Conservation (phyloP, 2,113 vertebrate species). For the Xyrauchen texanus region DNA sequence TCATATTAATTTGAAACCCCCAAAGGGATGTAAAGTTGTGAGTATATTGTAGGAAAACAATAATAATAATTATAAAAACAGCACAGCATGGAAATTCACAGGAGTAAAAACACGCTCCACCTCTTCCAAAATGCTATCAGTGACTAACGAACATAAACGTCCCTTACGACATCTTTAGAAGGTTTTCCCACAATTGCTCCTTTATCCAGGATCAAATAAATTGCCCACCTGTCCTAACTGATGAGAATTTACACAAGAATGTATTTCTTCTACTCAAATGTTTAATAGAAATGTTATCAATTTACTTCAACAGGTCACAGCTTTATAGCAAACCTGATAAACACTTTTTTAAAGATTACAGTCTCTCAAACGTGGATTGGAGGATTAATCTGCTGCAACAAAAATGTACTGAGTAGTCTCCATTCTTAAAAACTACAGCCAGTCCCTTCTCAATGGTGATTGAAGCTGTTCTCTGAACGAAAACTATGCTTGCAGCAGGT, state of each 20-base stretch:
- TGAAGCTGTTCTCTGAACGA: conserved; percentile 3
- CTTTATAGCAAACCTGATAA: neutral
- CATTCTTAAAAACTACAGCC: neutral
- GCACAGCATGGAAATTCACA: conserved; percentile 25
- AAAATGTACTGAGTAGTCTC: neutral
- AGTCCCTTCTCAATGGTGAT: neutral
- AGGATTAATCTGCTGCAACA: too few species aligned
- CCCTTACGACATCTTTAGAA: neutral
- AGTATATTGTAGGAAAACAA: too few species aligned
- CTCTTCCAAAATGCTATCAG: conserved; percentile 41
- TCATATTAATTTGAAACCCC: too few species aligned
- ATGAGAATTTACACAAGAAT: too few species aligned
- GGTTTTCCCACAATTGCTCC: neutral
- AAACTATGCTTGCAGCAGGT: conserved; percentile 38
- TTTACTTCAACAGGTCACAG: neutral
- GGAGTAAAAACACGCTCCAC: conserved; percentile 33
- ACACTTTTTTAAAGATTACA: neutral
- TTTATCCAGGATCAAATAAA: neutral
- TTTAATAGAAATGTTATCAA: conserved; percentile 9
- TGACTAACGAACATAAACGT: conserved; percentile 37
- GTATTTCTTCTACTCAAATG: neutral
- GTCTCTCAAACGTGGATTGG: too few species aligned
- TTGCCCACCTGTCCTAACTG: neutral
- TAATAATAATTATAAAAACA: conserved; percentile 8
- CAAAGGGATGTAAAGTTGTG: too few species aligned